phyloP scores from a whole-genome alignment of 2,113 vertebrate genomes.

The Morone saxatilis region DNA sequence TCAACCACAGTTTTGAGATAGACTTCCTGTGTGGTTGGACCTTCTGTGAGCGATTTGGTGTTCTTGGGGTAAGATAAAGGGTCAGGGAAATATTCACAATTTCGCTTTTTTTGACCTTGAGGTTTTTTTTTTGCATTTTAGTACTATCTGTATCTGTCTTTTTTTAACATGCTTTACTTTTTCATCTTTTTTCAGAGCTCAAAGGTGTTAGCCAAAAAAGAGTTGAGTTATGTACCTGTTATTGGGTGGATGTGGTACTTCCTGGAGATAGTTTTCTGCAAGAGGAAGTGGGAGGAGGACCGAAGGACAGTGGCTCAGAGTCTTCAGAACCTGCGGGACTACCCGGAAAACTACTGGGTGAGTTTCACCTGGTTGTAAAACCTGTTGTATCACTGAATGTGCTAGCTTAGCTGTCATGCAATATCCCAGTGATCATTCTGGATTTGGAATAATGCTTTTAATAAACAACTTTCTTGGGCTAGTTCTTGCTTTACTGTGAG shows the following conservation, averaged over 20 bases:
- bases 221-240: constrained; percentile 93
- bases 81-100: not conserved
- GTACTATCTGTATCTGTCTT: not conserved
- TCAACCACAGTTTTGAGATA: constrained; percentile 97
- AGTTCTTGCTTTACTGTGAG: constrained; percentile 97
- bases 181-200: constrained; percentile 86
- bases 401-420: not conserved
- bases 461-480: constrained; percentile 14
- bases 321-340: constrained; percentile 90
- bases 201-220: constrained; percentile 96
- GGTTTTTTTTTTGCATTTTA: not conserved
- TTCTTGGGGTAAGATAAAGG: constrained; percentile 91
- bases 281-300: constrained; percentile 97
- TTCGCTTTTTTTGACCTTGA: not conserved
- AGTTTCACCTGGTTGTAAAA: constrained; percentile 32
- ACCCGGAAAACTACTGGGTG: constrained; percentile 95
- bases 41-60: constrained; percentile 93
- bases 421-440: not conserved
- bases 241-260: constrained; percentile 99
- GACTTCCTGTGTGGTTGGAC: constrained; percentile 98
- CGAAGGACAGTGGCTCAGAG: constrained; percentile 87
- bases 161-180: not conserved
- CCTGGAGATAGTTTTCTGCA: constrained; percentile 96
- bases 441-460: not conserved
- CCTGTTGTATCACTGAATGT: not conserved